Evolutionary conservation across 2,888 invertebrate species (phyloP).

Genomic region (Pachydiplax longipennis): DNA sequence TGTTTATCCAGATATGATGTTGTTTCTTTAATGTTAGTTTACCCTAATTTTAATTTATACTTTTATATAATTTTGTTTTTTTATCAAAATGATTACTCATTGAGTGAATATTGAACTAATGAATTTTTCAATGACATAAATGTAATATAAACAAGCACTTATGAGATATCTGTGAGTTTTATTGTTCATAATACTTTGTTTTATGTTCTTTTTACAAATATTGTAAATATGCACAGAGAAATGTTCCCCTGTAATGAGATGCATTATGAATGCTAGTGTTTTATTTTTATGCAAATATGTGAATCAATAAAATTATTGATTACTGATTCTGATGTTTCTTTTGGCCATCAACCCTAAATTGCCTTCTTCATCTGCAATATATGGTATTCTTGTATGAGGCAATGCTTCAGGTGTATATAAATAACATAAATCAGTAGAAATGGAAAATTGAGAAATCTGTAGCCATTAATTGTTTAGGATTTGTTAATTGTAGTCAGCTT

Average conservation of each 20-base stretch:
- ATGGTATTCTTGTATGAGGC: no score
- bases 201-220: neutral
- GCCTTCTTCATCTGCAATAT: no score
- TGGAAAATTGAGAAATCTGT: no score
- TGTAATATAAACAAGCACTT: neutral
- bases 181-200: neutral
- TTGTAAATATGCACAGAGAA: constrained; percentile 38
- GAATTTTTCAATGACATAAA: neutral
- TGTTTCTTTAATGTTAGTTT: neutral
- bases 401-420: no score
- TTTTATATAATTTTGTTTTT: neutral
- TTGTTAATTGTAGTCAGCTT: no score
- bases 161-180: neutral
- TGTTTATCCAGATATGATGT: neutral
- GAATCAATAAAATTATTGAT: constrained; percentile 26
- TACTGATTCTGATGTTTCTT: neutral
- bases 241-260: constrained; percentile 7
- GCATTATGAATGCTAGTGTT: constrained; percentile 3
- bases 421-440: no score
- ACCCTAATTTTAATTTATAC: neutral
- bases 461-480: no score
- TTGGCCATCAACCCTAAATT: neutral
- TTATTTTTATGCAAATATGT: constrained; percentile 22
- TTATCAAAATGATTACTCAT: no score
- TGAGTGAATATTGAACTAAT: neutral